These are phyloP conservation scores for Crioceris asparagi DNA, from an alignment of 2,888 invertebrate genomes.

Conservation along the genomic window DNA sequence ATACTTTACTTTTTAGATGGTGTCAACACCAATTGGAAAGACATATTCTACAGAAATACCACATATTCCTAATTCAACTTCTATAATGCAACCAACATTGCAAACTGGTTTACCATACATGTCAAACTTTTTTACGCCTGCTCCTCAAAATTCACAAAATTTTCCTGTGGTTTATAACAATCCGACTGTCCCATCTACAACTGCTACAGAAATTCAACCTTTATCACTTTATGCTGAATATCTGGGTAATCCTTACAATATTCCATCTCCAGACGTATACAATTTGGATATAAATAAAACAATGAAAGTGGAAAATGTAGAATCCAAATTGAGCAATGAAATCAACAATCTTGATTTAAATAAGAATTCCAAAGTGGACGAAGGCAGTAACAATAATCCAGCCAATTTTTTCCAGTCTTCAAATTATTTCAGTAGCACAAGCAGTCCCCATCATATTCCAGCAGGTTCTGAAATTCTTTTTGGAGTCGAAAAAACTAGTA, in stretches of 20 bases:
- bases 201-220: constrained; percentile 26
- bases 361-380: constrained; percentile 11
- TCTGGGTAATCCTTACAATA: constrained; percentile 46
- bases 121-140: constrained; percentile 20
- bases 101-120: constrained; percentile 29
- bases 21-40: constrained; percentile 51
- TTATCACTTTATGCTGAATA: constrained; percentile 45
- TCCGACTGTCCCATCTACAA: constrained; percentile 21
- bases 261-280: constrained; percentile 6
- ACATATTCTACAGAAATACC: constrained; percentile 19
- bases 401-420: constrained; percentile 46
- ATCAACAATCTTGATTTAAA: constrained; percentile 14
- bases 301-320: constrained; percentile 8
- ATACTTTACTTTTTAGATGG: constrained; percentile 50
- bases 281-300: constrained; percentile 10
- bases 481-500: constrained; percentile 31
- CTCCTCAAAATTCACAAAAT: constrained; percentile 23
- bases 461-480: constrained; percentile 55
- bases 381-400: constrained; percentile 7
- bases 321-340: background rate
- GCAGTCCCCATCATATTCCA: constrained; percentile 39
- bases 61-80: constrained; percentile 13
- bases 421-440: constrained; percentile 51
- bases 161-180: constrained; percentile 34
- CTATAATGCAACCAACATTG: constrained; percentile 24